These are phyloP conservation scores for Lepidochitona cinerea DNA, from an alignment of 2,888 invertebrate species.

Conservation along the genomic window DNA sequence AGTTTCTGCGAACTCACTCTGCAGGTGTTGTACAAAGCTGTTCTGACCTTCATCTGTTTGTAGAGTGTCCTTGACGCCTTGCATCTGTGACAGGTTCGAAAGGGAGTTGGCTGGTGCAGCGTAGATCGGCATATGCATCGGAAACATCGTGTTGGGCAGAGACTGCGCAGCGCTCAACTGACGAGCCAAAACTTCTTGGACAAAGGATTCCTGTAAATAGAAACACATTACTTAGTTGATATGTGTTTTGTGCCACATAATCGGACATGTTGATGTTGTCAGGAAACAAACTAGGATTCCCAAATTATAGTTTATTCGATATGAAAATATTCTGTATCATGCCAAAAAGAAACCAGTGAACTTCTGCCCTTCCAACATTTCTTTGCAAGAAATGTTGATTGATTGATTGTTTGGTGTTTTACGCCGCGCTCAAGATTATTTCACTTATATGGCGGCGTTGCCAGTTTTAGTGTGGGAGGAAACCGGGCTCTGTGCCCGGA, in stretches of 20 bases:
- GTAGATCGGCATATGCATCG: conserved; percentile 72
- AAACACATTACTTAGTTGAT: no score
- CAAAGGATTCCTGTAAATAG: conserved; percentile 54
- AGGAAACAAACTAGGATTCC: no score
- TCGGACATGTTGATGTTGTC: no score
- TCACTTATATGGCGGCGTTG: no score
- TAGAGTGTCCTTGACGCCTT: conserved; percentile 68
- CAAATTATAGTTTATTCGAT: background rate
- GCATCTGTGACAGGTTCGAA: conserved; percentile 77
- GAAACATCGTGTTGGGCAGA: conserved; percentile 40
- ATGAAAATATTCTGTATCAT: background rate
- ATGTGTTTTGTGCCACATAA: no score
- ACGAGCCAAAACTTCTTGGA: conserved; percentile 61
- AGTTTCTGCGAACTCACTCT: conserved; percentile 47
- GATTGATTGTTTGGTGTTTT: no score
- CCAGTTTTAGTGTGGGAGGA: no score
- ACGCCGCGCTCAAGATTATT: no score
- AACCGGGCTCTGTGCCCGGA: no score
- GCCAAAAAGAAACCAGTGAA: no score
- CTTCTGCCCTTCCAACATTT: no score
- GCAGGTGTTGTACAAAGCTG: conserved; percentile 58
- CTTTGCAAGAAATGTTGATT: no score
- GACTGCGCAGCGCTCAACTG: conserved; percentile 48
- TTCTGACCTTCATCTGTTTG: conserved; percentile 48
- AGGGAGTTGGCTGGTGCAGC: conserved; percentile 73